Base-by-base conservation (phyloP, 2,113 vertebrate genomes). In the Sula dactylatra region DNA sequence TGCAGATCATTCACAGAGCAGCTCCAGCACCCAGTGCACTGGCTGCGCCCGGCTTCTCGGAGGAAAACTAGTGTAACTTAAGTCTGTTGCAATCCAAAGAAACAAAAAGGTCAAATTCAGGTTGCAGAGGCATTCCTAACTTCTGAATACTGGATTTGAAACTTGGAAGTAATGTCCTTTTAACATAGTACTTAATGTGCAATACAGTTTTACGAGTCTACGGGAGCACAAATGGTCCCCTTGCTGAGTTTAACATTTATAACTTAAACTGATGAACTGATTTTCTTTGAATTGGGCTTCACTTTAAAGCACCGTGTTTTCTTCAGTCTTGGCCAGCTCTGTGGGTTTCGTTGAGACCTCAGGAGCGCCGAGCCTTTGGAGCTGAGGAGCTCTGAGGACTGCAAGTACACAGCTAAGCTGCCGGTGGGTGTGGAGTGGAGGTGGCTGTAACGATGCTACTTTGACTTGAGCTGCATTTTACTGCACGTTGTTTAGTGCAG, bases 11-110 rank as follows among this genome's bases (percentile, higher is more conserved):
- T 71, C 32, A 9, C 20, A 20, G 79, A 40, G 71, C 67, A 65
- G 58, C 32, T 72, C n/a, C 71, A 64, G 82, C 85, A 47, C 38
- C 32, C 65, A 5, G 26, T 0, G 4, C 25, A 0, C 34, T 47
- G 49, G 5, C 54, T 80, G 72, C 11, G 8, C 55, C 5, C 0
- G 0, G 32, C 49, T 83, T 12, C 65, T 62, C 0, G 0, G 9
- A 29, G n/a, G 31, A 94, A 58, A 81, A 55, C 17, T 67, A 22
- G 42, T 5, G n/a, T 66, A 40, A 83, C 45, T 7, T 3, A 4
- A 50, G 42, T 27, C 38, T 78, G 65, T 44, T 0, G 0, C 77
- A 74, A 52, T 13, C 50, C 44, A 71, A 27, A 40, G 55, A 54
- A 73, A 50, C 17, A 70, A 88, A 44, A 14, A 31, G 54, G 76